Base-by-base conservation (phyloP, 2,797 vertebrate genomes). In the Pyrocephalus nanus region DNA sequence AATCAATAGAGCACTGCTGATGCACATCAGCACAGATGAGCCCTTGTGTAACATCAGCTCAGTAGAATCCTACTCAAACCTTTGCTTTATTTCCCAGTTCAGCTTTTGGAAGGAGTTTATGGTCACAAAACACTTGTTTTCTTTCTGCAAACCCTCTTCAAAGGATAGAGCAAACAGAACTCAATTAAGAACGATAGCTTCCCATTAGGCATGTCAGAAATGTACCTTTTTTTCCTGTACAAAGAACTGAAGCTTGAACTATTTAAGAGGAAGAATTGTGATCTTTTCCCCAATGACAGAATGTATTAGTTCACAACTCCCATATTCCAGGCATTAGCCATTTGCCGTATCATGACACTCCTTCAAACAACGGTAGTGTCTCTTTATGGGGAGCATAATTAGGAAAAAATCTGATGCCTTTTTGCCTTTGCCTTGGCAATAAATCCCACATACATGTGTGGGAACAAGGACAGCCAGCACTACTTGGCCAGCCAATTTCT, bases 1-100 rank as follows among this genome's bases (percentile, higher is more conserved):
- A 67, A 95, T 96, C 95, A 73, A 92, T 96, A 95, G 80, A 88
- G 90, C 80, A 74, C 93, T 95, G 94, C 94, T 96, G 93, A 91
- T 97, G 79, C 84, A 87, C 87, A 97, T 94, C 93, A 95, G 81
- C 7, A 4, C 64, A 91, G 92, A 94, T 90, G 91, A 95, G 75
- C 87, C 94, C 85, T 86, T 78, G 88, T 96, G 92, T 93, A 92
- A 86, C 86, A 93, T 95, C 86, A 92, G 77, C 93, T 93, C 93
- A 87, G 86, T 80, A 96, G 86, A 96, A 94, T 86, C 65, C 77
- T 79, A 4, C 83, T 92, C 3, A 3, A 74, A 90, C 74, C 86
- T 90, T 92, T 81, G 61, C 76, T 90, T 94, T 92, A 94, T 95
- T 88, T 95, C 90, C 88, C 94, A 87, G 88, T 93, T 93, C 77